Evolutionary conservation across 37 sponge, comb jelly and placozoan genomes (phyloP), one percentile per base, ranked within the genome.

Genomic region (Tethya wilhelma): DNA sequence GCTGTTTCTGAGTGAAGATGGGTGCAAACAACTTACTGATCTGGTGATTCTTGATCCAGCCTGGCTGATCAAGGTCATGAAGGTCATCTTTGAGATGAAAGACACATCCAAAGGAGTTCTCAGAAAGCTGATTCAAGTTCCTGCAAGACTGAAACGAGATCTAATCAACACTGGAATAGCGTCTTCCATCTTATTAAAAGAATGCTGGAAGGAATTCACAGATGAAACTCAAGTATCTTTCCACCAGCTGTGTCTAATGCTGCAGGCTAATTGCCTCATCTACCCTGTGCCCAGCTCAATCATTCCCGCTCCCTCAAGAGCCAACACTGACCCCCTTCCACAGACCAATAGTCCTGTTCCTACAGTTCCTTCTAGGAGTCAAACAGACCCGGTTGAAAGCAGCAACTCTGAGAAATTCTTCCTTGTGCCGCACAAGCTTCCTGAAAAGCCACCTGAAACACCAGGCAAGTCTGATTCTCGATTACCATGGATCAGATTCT

Each of bases 51-150:
- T 84, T 23, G 70, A 79, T 9, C 85, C 85, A 26, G 42, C 67
- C 45, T 77, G 80, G 75, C 81, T 90, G 19, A 79, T 80, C 28
- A 56, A 42, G 20, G 70, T 84, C 28, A 90, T 90, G 90, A 84
- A 74, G 29, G 68, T 79, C n/a, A 34, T 84, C 23, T 68, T 90
- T 65, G 75, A 77, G 33, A 66, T 88, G 33, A n/a, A n/a, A n/a
- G n/a, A n/a, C n/a, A n/a, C n/a, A n/a, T 20, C 14, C 8, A 9
- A 4, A 32, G 39, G 19, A 67, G 38, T 4, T 32, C 19, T 67
- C 9, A 8, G 4, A 5, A 36, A 36, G 39, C 19, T 20, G 11
- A n/a, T n/a, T n/a, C n/a, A n/a, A n/a, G n/a, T n/a, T n/a, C n/a
- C n/a, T n/a, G n/a, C n/a, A n/a, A n/a, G n/a, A n/a, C 37, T 31